phyloP scores from a whole-genome alignment of 2,797 vertebrate species.

The Astyanax mexicanus region DNA sequence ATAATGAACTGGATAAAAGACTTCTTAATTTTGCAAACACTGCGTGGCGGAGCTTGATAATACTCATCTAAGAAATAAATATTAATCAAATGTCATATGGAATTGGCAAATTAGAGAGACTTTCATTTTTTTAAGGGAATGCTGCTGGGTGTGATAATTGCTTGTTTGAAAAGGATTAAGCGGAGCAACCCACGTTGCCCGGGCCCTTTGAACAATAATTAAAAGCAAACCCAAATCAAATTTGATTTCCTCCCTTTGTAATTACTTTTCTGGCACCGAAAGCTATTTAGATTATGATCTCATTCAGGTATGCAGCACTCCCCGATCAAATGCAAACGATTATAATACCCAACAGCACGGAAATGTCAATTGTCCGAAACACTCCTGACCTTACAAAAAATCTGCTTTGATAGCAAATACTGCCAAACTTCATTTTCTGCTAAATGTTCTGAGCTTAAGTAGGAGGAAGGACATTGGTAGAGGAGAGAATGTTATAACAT shows the following conservation, averaged over 20 bases:
- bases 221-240: slow-evolving; percentile 51
- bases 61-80: slow-evolving; percentile 42
- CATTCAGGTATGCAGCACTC: slow-evolving; percentile 65
- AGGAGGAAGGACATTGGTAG: background rate
- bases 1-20: background rate
- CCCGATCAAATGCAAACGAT: slow-evolving; percentile 53
- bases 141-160: slow-evolving; percentile 49
- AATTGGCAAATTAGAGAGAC: slow-evolving; percentile 39
- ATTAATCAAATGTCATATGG: slow-evolving; percentile 46
- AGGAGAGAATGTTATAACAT: background rate
- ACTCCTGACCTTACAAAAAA: slow-evolving; percentile 27
- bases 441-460: background rate
- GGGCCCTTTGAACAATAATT: slow-evolving; percentile 49
- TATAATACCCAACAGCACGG: slow-evolving; percentile 28
- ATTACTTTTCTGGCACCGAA: slow-evolving; percentile 63
- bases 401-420: background rate
- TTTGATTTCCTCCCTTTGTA: slow-evolving; percentile 50
- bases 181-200: slow-evolving; percentile 39
- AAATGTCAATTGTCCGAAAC: slow-evolving; percentile 36
- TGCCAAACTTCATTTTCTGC: background rate
- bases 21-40: slow-evolving; percentile 10
- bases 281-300: slow-evolving; percentile 67
- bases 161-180: slow-evolving; percentile 54
- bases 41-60: slow-evolving; percentile 18
- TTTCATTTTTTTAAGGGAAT: slow-evolving; percentile 41